Base-by-base conservation (phyloP, 2,888 invertebrate genomes). In the Euclidia mi region DNA sequence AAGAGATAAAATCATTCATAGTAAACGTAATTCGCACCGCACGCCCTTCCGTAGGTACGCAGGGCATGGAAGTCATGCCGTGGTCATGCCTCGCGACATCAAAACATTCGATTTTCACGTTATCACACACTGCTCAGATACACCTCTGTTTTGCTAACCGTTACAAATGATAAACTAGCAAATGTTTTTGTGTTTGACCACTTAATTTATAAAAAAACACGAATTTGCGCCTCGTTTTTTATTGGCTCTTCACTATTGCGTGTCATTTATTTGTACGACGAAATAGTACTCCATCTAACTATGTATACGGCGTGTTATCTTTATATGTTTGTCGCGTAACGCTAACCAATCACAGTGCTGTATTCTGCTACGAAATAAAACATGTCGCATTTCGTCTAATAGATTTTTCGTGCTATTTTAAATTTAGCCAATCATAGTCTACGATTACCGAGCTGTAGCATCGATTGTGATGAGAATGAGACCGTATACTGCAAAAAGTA, bases 1-100 rank as follows among this genome's bases (percentile, higher is more conserved):
- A 93, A 93, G 94, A 94, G 94, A 94, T 94, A 92, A 94, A 94
- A 93, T 94, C 94, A 94, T 94, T 94, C 94, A 94, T 94, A 94
- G 92, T 93, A 93, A 93, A 93, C 94, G 94, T 94, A 94, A 92
- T 92, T 85, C 81, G 82, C 86, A 85, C 78, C 88, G 93, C 92
- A 92, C 93, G 92, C 92, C 92, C 94, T 92, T 92, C 88, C 91
- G 89, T 91, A 90, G 82, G 87, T 86, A 91, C 91, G 90, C 93
- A 93, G 93, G 92, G 94, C 94, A 94, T 94, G 94, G 93, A 89
- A 94, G 92, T 94, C 94, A 94, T 92, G 94, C 94, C 91, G 92
- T 90, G 84, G 79, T 86, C 92, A 89, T 90, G 92, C 90, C 56
- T 88, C 75, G 78, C 79, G 79, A 88, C 83, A 92, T 87, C 94